Evolutionary conservation across 1,140 invertebrate genomes (phyloP).

Genomic region (Drosophila fuyamai): DNA sequence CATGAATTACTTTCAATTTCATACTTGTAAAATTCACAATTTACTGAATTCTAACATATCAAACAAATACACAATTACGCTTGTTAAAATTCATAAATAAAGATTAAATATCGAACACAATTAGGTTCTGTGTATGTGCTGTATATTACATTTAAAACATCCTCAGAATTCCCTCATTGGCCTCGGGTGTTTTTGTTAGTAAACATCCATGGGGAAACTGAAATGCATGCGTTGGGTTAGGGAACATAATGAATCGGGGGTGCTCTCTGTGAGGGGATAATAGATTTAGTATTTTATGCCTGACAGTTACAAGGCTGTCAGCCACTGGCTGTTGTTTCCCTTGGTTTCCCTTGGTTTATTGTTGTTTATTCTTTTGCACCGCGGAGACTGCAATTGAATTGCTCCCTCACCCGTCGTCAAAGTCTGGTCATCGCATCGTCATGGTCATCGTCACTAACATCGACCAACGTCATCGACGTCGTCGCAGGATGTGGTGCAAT

Average conservation of each 20-base stretch:
- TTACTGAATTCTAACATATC: too few relatives aligned
- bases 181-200: neutral
- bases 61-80: too few relatives aligned
- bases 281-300: slow-evolving; percentile 70
- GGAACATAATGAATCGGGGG: slow-evolving; percentile 36
- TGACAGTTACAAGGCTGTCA: slow-evolving; percentile 45
- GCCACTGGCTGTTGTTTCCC: slow-evolving; percentile 26
- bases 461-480: slow-evolving; percentile 36
- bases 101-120: too few relatives aligned
- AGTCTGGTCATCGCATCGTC: slow-evolving; percentile 1
- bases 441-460: slow-evolving; percentile 40
- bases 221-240: neutral
- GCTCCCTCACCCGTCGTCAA: slow-evolving; percentile 17
- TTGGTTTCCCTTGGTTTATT: slow-evolving; percentile 13
- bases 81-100: too few relatives aligned
- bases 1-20: too few relatives aligned
- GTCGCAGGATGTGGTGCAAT: slow-evolving; percentile 76
- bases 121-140: neutral
- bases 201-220: neutral
- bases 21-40: too few relatives aligned
- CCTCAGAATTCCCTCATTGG: neutral
- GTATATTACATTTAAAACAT: neutral
- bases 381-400: slow-evolving; percentile 64
- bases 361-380: slow-evolving; percentile 22
- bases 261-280: slow-evolving; percentile 57